phyloP scores from a whole-genome alignment of 2,113 vertebrate species.

The Oophaga pumilio region DNA sequence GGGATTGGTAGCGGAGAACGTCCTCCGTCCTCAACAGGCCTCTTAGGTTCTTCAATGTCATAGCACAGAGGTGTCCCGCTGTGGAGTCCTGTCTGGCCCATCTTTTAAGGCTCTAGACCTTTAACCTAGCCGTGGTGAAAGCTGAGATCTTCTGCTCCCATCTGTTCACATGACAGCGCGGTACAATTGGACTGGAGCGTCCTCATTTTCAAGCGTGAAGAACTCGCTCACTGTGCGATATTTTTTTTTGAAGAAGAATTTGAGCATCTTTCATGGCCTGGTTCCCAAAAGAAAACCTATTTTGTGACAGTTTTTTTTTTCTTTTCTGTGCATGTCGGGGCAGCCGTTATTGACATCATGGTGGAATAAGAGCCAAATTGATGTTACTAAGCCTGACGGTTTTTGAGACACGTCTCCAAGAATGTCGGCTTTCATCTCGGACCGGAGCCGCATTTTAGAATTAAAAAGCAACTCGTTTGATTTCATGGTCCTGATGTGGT shows the following conservation, averaged over 20 bases:
- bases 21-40: constrained; percentile 66
- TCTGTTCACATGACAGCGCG: constrained; percentile 68
- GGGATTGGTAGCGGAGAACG: constrained; percentile 63
- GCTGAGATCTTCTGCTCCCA: constrained; percentile 68
- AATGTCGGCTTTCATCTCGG: constrained; percentile 37
- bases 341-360: constrained; percentile 58
- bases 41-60: constrained; percentile 65
- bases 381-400: constrained; percentile 36
- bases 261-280: constrained; percentile 60
- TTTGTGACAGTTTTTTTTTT: constrained; percentile 61
- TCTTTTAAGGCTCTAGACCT: constrained; percentile 61
- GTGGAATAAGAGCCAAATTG: constrained; percentile 34
- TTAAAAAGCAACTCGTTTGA: constrained; percentile 42
- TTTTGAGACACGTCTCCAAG: constrained; percentile 42
- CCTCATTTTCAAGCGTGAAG: constrained; percentile 64
- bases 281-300: constrained; percentile 62
- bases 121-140: constrained; percentile 65
- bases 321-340: constrained; percentile 50
- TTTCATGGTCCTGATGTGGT: not conserved
- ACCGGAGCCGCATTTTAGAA: constrained; percentile 1
- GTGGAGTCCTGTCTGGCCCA: constrained; percentile 60
- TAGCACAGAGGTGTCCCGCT: constrained; percentile 63
- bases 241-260: constrained; percentile 58
- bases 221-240: constrained; percentile 62
- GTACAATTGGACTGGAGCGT: constrained; percentile 64